Percentiles rank a stretch among this genome's conserved stretches.
Conservation (phyloP, 1,140 invertebrate genomes). For the Akabosia matsudoensis region DNA sequence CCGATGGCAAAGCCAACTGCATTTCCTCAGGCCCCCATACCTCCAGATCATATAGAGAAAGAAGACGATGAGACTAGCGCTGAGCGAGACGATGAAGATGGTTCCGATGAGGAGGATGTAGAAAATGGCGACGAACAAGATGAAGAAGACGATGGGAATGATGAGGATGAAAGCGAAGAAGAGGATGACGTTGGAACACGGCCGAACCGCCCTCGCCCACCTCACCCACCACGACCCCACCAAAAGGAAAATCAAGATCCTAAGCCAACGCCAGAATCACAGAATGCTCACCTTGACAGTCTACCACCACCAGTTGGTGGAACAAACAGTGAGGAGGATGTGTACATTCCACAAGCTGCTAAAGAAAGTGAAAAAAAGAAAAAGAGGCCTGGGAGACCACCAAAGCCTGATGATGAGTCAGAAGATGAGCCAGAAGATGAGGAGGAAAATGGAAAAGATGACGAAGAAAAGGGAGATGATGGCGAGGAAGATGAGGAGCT, state of each 20-base stretch:
- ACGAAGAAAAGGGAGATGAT: neutral
- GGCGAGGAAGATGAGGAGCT: neutral
- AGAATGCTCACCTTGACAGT: too few species aligned
- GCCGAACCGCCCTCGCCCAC: neutral
- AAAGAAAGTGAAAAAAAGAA: too few species aligned
- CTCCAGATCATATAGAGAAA: neutral
- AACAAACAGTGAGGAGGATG: too few species aligned
- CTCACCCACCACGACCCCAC: too few species aligned
- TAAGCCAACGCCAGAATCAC: too few species aligned
- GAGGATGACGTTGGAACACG: neutral
- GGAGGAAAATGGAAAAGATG: neutral
- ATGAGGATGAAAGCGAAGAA: constrained; percentile 18
- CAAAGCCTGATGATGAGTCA: neutral
- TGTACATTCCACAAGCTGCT: too few species aligned
- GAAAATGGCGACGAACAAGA: neutral
- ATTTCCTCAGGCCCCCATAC: neutral
- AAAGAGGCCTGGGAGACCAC: neutral
- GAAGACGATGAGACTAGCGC: neutral
- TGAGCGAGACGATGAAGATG: constrained; percentile 12
- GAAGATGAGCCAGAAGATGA: neutral
- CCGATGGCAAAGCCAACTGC: neutral
- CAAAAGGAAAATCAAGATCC: constrained; percentile 24
- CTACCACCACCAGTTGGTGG: too few species aligned
- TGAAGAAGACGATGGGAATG: neutral
- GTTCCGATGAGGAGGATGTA: neutral